A percentile compares a stretch with the other conserved stretches of the same genome.
These are phyloP conservation scores for Aldabrachelys gigantea DNA, from an alignment of 2,113 vertebrate species.

Conservation along the genomic window DNA sequence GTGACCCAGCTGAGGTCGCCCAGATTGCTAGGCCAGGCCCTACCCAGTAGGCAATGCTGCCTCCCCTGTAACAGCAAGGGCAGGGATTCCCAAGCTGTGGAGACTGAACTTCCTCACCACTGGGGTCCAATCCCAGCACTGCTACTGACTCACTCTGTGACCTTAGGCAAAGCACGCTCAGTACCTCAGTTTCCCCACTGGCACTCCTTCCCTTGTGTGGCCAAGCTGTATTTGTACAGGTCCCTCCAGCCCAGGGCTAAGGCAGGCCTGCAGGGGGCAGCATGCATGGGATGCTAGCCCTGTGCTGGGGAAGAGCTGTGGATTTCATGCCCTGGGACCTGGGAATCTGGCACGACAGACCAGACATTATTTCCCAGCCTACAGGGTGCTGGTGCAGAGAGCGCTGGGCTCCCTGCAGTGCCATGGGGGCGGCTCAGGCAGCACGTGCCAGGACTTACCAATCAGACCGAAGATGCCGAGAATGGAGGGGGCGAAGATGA, in stretches of 20 bases:
- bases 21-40: background rate
- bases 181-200: background rate
- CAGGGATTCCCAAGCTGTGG: background rate
- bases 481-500: conserved; percentile 98
- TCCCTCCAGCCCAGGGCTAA: background rate
- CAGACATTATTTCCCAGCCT: too few species aligned
- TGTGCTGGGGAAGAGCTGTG: too few species aligned
- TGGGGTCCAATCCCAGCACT: background rate
- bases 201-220: too few species aligned
- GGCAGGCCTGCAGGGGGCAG: too few species aligned
- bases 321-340: background rate
- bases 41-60: too few species aligned
- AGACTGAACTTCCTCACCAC: background rate
- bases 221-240: too few species aligned
- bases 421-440: background rate
- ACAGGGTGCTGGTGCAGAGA: too few species aligned
- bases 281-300: too few species aligned
- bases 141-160: background rate
- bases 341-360: background rate
- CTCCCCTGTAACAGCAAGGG: background rate
- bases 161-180: background rate
- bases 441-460: conserved; percentile 75
- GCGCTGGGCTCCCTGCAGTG: rapidly evolving
- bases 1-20: background rate
- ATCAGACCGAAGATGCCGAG: conserved; percentile 97